Base-by-base conservation (phyloP, 2,113 vertebrate species). In the Chrysemys picta region DNA sequence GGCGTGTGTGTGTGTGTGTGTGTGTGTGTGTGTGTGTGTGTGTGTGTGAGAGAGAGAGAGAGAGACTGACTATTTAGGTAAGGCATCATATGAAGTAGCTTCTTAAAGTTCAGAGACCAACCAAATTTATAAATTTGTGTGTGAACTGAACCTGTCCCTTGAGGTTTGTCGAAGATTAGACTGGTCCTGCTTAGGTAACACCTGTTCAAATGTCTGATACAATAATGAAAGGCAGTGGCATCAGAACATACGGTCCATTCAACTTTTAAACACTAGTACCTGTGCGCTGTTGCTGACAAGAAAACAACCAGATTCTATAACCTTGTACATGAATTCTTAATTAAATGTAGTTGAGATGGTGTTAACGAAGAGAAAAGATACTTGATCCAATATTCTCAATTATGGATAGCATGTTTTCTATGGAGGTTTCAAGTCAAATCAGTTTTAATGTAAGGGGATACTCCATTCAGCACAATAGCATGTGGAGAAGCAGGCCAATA, bases 311-410 rank as follows among this genome's bases (percentile, higher is more conserved):
- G 88, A 93, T 97, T 22, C 1, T 91, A 78, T 93, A 96, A 91
- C 89, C 75, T 65, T 95, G 85, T 90, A 97, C 96, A 97, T 24
- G 85, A 91, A 85, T 91, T 94, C 94, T 91, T 97, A 96, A 97
- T 96, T 97, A 96, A 97, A 96, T 29, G 83, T 53, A 93, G 50
- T 65, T 94, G 62, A 96, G 78, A 24, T 10, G 25, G 72, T 95
- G 96, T 95, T 96, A 96, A 93, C 96, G 94, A 93, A 89, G 13
- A 97, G 87, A 95, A 86, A 91, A 89, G 65, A 84, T 25, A 90
- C 91, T 89, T 90, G 54, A 94, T 95, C 88, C 57, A 84, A 75
- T 91, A 95, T 89, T 95, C 88, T 96, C 75, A 97, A 94, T 96
- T 96, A 97, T 94, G 87, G 93, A 96, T 94, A 95, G 76, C 78